Percentiles rank a stretch among this genome's conserved stretches.
phyloP scores from a whole-genome alignment of 92 coral and sea anemone species.

The Umimayanthus chanpuru region DNA sequence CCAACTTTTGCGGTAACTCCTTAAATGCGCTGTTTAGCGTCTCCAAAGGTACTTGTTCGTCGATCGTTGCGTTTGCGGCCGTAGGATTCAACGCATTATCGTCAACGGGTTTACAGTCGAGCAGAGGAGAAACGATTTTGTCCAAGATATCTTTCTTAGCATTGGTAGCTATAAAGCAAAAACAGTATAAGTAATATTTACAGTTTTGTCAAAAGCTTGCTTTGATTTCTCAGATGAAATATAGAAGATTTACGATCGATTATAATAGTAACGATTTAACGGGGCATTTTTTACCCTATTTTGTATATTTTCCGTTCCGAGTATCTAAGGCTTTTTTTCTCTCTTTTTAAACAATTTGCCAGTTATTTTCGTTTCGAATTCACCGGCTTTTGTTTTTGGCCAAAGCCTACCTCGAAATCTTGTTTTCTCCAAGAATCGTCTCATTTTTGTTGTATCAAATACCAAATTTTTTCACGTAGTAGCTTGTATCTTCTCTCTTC shows the following conservation, averaged over 20 bases:
- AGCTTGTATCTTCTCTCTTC: background rate
- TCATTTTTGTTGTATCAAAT: background rate
- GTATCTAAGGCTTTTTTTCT: too few relatives aligned
- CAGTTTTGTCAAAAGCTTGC: background rate
- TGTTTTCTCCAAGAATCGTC: background rate
- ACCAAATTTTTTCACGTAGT: background rate
- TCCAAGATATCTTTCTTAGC: slow-evolving; percentile 81
- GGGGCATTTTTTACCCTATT: too few relatives aligned
- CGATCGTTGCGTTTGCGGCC: slow-evolving; percentile 62
- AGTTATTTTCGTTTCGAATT: too few relatives aligned
- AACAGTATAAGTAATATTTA: too few relatives aligned
- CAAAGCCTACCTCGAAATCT: background rate
- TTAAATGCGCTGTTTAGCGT: slow-evolving; percentile 43
- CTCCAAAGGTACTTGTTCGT: slow-evolving; percentile 61
- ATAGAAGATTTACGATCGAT: too few relatives aligned
- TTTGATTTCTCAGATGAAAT: too few relatives aligned
- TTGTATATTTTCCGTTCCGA: background rate
- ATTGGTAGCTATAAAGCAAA: slow-evolving; percentile 26
- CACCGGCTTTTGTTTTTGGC: background rate
- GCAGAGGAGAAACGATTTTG: slow-evolving; percentile 86
- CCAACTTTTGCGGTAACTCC: slow-evolving; percentile 79
- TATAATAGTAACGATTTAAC: too few relatives aligned
- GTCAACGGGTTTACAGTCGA: slow-evolving; percentile 76
- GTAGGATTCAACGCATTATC: slow-evolving; percentile 62
- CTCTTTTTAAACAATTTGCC: too few relatives aligned